Conservation (phyloP, 1,140 invertebrate species). For the Diabrotica undecimpunctata region DNA sequence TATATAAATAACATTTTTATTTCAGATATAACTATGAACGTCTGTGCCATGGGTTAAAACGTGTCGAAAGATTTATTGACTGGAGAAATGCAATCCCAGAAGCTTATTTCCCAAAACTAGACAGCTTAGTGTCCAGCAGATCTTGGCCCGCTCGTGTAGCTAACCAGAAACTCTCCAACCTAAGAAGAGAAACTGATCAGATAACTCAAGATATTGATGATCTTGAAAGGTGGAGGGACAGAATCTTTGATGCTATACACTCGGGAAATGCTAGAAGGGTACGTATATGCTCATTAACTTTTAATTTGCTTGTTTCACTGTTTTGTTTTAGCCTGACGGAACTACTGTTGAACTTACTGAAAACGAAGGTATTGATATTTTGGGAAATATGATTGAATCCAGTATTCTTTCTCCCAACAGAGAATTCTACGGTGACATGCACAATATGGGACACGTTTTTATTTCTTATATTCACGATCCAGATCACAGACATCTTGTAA, state of each 20-base stretch:
- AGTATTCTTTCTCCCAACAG: constrained; percentile 50
- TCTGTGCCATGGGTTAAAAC: constrained; percentile 57
- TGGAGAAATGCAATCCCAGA: constrained; percentile 61
- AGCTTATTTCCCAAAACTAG: constrained; percentile 71
- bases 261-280: constrained; percentile 55
- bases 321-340: too few relatives aligned
- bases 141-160: constrained; percentile 61
- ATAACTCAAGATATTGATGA: constrained; percentile 63
- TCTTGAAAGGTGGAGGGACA: constrained; percentile 69
- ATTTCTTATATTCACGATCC: constrained; percentile 71
- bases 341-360: constrained; percentile 48
- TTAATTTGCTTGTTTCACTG: too few relatives aligned
- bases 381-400: constrained; percentile 51
- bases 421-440: constrained; percentile 67
- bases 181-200: constrained; percentile 65
- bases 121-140: constrained; percentile 61
- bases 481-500: constrained; percentile 59
- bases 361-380: constrained; percentile 68
- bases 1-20: not conserved
- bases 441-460: constrained; percentile 67
- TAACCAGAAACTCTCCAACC: constrained; percentile 57
- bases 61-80: constrained; percentile 58
- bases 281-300: too few relatives aligned
- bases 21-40: constrained; percentile 66
- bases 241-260: constrained; percentile 72